Percentiles rank a stretch among this genome's conserved stretches.
phyloP scores from a whole-genome alignment of 2,797 vertebrate genomes.

The Siniperca obscura region DNA sequence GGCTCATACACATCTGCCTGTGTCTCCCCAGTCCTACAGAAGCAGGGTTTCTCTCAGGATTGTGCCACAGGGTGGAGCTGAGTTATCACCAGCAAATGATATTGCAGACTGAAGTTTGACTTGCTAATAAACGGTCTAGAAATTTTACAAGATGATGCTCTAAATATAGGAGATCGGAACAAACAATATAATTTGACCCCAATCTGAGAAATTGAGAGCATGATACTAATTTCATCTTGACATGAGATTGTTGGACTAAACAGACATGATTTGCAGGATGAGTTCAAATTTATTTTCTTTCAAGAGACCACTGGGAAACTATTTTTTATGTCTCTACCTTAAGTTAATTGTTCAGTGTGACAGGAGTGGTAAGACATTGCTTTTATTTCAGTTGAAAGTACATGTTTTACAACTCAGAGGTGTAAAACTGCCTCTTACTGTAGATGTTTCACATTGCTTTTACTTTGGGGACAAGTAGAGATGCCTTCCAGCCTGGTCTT shows the following conservation, averaged over 20 bases:
- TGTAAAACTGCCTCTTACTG: background rate
- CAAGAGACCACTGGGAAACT: background rate
- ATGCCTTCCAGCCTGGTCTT: background rate
- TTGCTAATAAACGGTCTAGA: slow-evolving; percentile 1
- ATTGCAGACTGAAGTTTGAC: slow-evolving; percentile 7
- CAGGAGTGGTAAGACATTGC: background rate
- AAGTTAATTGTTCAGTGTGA: background rate
- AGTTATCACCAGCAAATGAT: background rate
- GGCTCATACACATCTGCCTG: background rate
- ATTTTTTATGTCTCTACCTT: background rate
- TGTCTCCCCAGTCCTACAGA: background rate
- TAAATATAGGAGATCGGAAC: slow-evolving; percentile 4
- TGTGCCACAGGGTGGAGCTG: background rate
- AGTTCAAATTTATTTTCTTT: background rate
- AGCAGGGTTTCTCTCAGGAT: background rate
- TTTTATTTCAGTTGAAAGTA: background rate
- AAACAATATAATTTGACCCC: background rate
- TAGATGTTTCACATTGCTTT: background rate
- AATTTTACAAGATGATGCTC: slow-evolving; percentile 2
- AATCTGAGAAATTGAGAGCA: background rate
- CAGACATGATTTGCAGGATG: background rate
- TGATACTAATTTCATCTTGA: background rate
- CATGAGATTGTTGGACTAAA: background rate
- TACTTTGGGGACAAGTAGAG: background rate
- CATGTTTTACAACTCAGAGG: background rate